Conservation (phyloP, 2,113 vertebrate genomes). For the Nannobrachium achirus region DNA sequence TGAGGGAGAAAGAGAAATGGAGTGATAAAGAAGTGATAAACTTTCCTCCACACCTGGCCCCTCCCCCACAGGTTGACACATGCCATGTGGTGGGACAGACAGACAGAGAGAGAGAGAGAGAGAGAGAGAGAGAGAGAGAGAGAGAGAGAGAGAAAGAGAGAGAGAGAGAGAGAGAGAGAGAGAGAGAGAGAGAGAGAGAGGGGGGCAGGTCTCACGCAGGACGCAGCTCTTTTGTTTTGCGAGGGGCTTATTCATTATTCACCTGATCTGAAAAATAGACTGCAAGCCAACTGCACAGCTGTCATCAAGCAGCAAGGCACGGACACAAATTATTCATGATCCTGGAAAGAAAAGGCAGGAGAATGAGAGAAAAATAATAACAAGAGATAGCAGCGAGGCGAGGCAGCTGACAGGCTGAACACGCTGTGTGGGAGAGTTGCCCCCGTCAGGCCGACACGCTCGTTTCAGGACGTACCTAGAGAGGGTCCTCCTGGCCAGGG, state of each 20-base stretch:
- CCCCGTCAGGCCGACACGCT: slow-evolving; percentile 16
- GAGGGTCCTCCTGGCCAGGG: neutral
- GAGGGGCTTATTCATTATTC: slow-evolving; percentile 82
- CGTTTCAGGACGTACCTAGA: neutral
- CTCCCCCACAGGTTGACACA: too few species aligned
- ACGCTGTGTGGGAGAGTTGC: slow-evolving; percentile 34
- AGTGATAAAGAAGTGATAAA: too few species aligned
- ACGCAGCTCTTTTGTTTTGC: slow-evolving; percentile 78
- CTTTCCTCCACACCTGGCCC: too few species aligned
- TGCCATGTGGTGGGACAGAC: too few species aligned
- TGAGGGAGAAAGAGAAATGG: neutral
- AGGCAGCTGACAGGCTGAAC: slow-evolving; percentile 52
- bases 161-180: neutral
- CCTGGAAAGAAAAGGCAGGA: slow-evolving; percentile 70
- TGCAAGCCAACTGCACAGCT: slow-evolving; percentile 80
- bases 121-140: neutral
- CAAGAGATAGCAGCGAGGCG: slow-evolving; percentile 49
- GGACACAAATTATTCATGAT: slow-evolving; percentile 82
- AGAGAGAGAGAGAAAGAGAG: neutral
- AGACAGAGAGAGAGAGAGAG: too few species aligned
- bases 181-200: slow-evolving; percentile 5
- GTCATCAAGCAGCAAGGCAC: slow-evolving; percentile 77
- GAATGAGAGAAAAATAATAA: slow-evolving; percentile 69
- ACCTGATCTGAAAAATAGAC: slow-evolving; percentile 82
- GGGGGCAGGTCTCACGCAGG: slow-evolving; percentile 60